A percentile compares a stretch with the other conserved stretches of the same genome.
These are phyloP conservation scores for Malthinus flaveolus DNA, from an alignment of 2,888 invertebrate genomes.

Conservation along the genomic window DNA sequence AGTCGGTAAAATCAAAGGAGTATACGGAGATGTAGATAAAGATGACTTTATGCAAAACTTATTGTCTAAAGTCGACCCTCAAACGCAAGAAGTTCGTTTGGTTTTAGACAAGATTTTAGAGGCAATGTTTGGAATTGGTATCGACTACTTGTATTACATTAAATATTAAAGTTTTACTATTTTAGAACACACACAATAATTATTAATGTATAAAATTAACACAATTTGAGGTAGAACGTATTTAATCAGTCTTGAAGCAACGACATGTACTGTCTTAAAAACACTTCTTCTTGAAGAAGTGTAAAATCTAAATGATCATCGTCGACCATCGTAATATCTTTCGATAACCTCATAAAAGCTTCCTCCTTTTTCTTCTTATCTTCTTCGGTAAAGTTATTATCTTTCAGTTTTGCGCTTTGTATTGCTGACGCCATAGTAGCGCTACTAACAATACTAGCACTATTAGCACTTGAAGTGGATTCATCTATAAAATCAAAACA, in stretches of 20 bases:
- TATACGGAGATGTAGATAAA: constrained; percentile 30
- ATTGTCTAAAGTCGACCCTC: constrained; percentile 10
- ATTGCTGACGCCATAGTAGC: no score
- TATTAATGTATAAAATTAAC: constrained; percentile 16
- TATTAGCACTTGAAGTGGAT: neutral
- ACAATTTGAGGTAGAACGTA: neutral
- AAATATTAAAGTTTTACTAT: constrained; percentile 26
- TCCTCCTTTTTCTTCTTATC: constrained; percentile 55
- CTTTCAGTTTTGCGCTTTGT: neutral
- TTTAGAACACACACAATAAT: constrained; percentile 7
- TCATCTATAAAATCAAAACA: constrained; percentile 7
- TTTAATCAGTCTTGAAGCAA: constrained; percentile 51
- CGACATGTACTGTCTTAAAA: constrained; percentile 68
- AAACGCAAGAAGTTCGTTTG: constrained; percentile 36
- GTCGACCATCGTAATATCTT: constrained; percentile 61
- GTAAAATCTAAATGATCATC: constrained; percentile 76
- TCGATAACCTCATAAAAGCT: constrained; percentile 64
- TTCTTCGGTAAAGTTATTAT: constrained; percentile 25
- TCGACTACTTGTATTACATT: constrained; percentile 46
- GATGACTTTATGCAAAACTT: constrained; percentile 30
- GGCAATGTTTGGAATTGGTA: constrained; percentile 43
- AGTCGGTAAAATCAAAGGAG: constrained; percentile 21
- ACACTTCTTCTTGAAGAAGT: constrained; percentile 69
- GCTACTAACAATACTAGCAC: no score
- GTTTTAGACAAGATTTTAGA: constrained; percentile 44